These are phyloP conservation scores for Chalcis sispes DNA, from an alignment of 2,888 invertebrate genomes.

Conservation along the genomic window DNA sequence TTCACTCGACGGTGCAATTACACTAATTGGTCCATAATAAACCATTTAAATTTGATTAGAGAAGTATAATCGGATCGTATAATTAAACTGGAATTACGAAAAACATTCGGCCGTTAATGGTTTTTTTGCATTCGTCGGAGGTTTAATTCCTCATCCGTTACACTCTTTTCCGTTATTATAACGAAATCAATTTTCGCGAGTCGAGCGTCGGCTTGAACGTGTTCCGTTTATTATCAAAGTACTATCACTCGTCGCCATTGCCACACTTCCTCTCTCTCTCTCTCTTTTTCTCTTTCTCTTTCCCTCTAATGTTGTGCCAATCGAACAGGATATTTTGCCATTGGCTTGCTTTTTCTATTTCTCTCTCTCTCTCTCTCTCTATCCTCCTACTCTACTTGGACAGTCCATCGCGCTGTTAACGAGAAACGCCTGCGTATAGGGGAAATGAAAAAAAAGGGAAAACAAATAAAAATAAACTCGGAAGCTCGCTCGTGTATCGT, in stretches of 20 bases:
- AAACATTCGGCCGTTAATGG: slow-evolving; percentile 9
- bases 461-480: slow-evolving; percentile 35
- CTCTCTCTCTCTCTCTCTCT: neutral
- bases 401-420: neutral
- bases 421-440: neutral
- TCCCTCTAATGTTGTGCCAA: too few species aligned
- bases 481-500: slow-evolving; percentile 23
- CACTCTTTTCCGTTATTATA: slow-evolving; percentile 22
- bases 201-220: neutral
- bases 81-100: slow-evolving; percentile 1
- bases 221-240: slow-evolving; percentile 21
- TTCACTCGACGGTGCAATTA: neutral
- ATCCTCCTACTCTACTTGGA: too few species aligned
- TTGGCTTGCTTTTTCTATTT: too few species aligned
- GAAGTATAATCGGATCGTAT: neutral
- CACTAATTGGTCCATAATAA: slow-evolving; percentile 19
- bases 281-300: slow-evolving; percentile 6
- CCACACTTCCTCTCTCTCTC: neutral
- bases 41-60: slow-evolving; percentile 32
- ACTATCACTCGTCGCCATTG: slow-evolving; percentile 16
- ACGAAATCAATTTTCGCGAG: slow-evolving; percentile 33
- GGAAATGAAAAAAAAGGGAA: neutral
- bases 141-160: slow-evolving; percentile 1
- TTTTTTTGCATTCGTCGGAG: neutral
- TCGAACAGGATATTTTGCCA: too few species aligned